A percentile compares a stretch with the other conserved stretches of the same genome.
Conservation (phyloP, 2,113 vertebrate species). For the Tragelaphus buxtoni region DNA sequence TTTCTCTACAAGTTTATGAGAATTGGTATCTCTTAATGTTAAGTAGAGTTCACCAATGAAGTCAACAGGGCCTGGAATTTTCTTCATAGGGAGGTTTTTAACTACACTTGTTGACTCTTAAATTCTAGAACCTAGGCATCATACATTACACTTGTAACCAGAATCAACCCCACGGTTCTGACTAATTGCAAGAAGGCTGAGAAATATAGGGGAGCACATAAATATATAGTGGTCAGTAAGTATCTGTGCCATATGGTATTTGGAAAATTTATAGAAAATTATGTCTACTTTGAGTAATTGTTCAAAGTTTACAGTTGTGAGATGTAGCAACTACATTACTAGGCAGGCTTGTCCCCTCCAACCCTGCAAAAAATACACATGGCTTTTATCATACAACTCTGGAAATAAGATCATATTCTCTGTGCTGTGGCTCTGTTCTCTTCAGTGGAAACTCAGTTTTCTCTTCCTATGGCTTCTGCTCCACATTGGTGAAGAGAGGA, state of each 20-base stretch:
- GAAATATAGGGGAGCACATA: not conserved
- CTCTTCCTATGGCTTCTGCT: slow-evolving; percentile 45
- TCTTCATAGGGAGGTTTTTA: not conserved
- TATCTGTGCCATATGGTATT: not conserved
- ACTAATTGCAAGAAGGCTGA: not conserved
- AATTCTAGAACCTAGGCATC: not conserved
- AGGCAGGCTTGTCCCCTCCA: not conserved
- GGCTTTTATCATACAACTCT: slow-evolving; percentile 17
- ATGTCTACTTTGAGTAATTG: slow-evolving; percentile 4
- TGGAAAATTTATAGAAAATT: slow-evolving; percentile 12
- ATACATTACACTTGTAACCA: not conserved
- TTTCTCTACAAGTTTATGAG: not conserved
- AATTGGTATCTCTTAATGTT: slow-evolving; percentile 2
- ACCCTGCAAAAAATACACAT: not conserved
- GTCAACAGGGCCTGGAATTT: not conserved
- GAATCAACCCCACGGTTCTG: not conserved
- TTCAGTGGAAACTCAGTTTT: slow-evolving; percentile 60
- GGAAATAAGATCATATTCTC: slow-evolving; percentile 44
- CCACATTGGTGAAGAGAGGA: slow-evolving; percentile 18
- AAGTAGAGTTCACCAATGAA: not conserved
- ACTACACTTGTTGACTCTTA: not conserved
- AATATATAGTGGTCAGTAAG: not conserved
- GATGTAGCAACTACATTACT: not conserved
- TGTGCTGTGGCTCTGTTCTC: slow-evolving; percentile 30
- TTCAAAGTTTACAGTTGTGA: not conserved